A percentile compares a stretch with the other conserved stretches of the same genome.
phyloP scores from a whole-genome alignment of 2,113 vertebrate species.

The Antidorcas marsupialis region DNA sequence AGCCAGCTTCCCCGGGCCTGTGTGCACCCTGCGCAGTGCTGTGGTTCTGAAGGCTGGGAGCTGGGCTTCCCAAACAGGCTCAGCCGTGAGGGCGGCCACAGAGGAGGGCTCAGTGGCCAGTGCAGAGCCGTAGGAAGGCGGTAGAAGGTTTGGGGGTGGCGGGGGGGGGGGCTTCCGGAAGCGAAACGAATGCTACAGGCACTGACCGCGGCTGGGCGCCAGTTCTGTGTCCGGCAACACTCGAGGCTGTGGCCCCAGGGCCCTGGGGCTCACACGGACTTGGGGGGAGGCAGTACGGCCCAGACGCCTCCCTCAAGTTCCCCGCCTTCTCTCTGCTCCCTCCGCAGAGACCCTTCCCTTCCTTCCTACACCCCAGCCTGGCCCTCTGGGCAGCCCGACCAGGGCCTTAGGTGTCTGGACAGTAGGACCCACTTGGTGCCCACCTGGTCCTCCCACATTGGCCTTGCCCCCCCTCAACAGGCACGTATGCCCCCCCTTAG shows the following conservation, averaged over 20 bases:
- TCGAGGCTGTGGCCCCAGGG: neutral
- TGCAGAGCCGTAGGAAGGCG: accelerated
- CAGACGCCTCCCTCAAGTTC: neutral
- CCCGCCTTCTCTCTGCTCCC: accelerated
- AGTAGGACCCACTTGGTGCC: neutral
- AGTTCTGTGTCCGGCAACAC: accelerated
- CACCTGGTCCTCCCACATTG: neutral
- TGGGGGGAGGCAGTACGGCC: accelerated
- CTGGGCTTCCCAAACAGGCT: neutral
- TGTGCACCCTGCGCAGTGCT: neutral
- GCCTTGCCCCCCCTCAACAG: neutral
- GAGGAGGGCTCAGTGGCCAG: neutral
- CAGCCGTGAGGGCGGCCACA: neutral
- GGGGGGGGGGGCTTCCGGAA: neutral
- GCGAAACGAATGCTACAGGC: accelerated
- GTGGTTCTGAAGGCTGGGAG: neutral
- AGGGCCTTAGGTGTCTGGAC: neutral
- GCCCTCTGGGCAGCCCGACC: neutral
- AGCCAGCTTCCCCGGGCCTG: neutral
- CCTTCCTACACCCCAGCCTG: neutral
- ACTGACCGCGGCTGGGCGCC: neutral
- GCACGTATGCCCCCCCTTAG: neutral
- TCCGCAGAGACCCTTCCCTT: neutral
- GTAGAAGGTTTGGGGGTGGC: neutral
- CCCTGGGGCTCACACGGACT: neutral